These are phyloP conservation scores for Acanthaster planci DNA, from an alignment of 35 echinoderm and acorn worm species.

Conservation along the genomic window DNA sequence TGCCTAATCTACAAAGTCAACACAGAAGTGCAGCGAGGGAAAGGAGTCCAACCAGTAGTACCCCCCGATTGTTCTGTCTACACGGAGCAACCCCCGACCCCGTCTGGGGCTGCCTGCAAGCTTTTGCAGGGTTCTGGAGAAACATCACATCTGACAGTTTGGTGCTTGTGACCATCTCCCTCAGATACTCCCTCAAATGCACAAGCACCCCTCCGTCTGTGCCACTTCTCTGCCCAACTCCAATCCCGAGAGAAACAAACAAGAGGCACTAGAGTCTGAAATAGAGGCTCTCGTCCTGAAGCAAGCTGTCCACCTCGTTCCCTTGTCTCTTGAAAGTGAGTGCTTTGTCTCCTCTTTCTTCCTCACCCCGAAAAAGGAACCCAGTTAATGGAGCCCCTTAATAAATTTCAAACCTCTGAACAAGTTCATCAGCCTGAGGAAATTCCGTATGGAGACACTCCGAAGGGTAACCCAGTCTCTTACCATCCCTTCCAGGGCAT, in stretches of 20 bases:
- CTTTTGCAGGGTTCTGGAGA: background rate
- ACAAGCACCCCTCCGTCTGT: background rate
- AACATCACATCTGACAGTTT: background rate
- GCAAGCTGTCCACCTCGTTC: background rate
- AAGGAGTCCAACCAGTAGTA: background rate
- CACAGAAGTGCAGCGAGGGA: too few relatives aligned
- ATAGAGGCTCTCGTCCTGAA: background rate
- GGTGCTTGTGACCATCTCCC: background rate
- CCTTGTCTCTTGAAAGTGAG: background rate
- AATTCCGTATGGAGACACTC: background rate
- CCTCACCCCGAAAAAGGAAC: background rate
- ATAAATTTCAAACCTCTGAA: background rate
- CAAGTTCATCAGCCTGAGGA: background rate
- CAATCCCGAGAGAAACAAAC: too few relatives aligned
- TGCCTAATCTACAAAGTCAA: too few relatives aligned
- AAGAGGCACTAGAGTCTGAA: background rate
- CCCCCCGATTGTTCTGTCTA: background rate
- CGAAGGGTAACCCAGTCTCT: background rate
- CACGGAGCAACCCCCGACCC: background rate
- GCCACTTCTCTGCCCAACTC: background rate
- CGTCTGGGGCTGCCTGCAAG: background rate
- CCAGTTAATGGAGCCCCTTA: constrained; percentile 10
- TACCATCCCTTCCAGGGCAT: background rate
- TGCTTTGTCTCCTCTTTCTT: background rate
- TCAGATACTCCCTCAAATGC: background rate